Conservation (phyloP, 2,888 invertebrate species). For the Anaspis maculata region DNA sequence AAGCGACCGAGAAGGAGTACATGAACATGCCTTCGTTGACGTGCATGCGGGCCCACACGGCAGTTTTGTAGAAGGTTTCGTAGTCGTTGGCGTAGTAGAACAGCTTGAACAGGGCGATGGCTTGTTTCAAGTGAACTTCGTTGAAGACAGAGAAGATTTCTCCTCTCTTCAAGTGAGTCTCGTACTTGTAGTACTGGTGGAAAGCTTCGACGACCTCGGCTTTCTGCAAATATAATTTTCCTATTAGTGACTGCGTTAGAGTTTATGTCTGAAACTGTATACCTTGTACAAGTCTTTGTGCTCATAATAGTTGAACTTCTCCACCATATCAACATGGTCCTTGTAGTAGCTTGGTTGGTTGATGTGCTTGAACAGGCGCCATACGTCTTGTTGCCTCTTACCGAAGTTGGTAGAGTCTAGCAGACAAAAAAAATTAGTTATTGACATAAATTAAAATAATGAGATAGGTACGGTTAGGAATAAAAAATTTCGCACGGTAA, state of each 20-base stretch:
- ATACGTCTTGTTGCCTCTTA: conserved; percentile 35
- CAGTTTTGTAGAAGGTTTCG: conserved; percentile 60
- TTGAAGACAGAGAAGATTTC: conserved; percentile 56
- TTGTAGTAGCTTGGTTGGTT: conserved; percentile 52
- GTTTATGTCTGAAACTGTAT: conserved; percentile 24
- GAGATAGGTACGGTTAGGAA: too few species aligned
- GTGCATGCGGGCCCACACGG: conserved; percentile 57
- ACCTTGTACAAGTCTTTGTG: conserved; percentile 47
- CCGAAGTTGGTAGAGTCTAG: conserved; percentile 2
- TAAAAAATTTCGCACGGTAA: too few species aligned
- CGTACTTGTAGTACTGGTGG: conserved; percentile 46
- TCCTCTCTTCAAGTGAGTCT: conserved; percentile 48
- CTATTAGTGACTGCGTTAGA: too few species aligned
- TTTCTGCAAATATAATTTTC: conserved; percentile 37
- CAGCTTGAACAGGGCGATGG: conserved; percentile 55
- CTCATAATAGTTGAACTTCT: conserved; percentile 50
- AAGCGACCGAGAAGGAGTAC: conserved; percentile 54
- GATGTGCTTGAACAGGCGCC: conserved; percentile 53
- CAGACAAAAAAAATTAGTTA: too few species aligned
- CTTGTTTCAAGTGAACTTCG: conserved; percentile 54
- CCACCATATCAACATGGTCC: conserved; percentile 49
- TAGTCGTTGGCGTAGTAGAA: conserved; percentile 64
- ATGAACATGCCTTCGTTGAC: conserved; percentile 64
- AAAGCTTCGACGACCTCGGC: conserved; percentile 51
- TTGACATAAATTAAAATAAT: too few species aligned